These are phyloP conservation scores for Drosophila subquinaria DNA, from an alignment of 2,888 invertebrate genomes.

Conservation along the genomic window DNA sequence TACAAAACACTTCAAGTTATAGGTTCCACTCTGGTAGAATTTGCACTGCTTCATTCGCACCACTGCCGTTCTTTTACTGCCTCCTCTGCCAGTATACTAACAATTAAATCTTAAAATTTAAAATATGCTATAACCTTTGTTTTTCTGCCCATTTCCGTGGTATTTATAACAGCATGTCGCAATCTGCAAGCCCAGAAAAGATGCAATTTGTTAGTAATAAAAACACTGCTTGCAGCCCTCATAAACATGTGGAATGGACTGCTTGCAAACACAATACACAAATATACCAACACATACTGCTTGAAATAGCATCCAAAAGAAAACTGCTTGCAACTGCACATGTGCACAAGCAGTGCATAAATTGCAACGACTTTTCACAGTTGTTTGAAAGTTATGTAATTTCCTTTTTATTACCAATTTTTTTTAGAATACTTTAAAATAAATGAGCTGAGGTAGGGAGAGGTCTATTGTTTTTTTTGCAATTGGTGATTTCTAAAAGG, in stretches of 20 bases:
- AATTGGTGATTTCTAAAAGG: slow-evolving; percentile 8
- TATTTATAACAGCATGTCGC: background rate
- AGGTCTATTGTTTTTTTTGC: slow-evolving; percentile 13
- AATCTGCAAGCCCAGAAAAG: background rate
- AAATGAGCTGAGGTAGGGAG: background rate
- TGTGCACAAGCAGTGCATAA: background rate
- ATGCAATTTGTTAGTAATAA: no score
- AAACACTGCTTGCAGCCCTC: background rate
- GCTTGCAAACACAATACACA: slow-evolving; percentile 1
- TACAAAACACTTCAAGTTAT: background rate
- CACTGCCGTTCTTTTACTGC: background rate
- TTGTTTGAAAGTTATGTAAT: slow-evolving; percentile 2
- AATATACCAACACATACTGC: background rate
- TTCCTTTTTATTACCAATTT: slow-evolving; percentile 3
- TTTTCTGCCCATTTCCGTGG: background rate
- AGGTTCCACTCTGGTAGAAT: background rate
- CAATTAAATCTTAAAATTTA: background rate
- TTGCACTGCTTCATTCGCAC: background rate
- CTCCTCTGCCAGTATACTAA: background rate
- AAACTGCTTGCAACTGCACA: background rate
- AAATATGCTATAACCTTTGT: background rate
- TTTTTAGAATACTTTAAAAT: background rate
- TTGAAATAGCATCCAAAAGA: background rate
- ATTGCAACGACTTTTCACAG: background rate
- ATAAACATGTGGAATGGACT: background rate